Conservation (phyloP, 1,140 invertebrate genomes). For the Lasioglossum albipes region DNA sequence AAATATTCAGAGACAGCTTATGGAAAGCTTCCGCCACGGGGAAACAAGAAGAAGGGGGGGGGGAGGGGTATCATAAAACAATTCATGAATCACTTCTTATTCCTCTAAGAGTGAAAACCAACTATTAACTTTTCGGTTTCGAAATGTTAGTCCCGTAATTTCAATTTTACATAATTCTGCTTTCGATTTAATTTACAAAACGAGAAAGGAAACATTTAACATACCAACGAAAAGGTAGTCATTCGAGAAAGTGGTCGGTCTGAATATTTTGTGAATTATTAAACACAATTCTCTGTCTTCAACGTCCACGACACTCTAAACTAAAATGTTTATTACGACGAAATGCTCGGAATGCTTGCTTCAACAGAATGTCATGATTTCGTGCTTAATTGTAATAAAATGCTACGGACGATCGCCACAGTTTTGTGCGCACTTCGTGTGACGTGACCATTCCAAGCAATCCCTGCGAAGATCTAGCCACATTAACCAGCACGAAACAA, state of each 20-base stretch:
- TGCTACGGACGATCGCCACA: not conserved
- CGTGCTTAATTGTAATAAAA: not conserved
- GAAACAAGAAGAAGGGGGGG: too few relatives aligned
- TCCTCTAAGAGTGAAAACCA: not conserved
- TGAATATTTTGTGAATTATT: too few relatives aligned
- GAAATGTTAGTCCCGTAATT: not conserved
- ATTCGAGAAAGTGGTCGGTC: too few relatives aligned
- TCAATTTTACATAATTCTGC: too few relatives aligned
- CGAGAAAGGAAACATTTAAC: too few relatives aligned
- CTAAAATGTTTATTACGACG: not conserved
- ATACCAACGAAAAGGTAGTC: too few relatives aligned
- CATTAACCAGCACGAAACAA: not conserved
- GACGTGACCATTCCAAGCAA: not conserved
- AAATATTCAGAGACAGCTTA: slow-evolving; percentile 1
- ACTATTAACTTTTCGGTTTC: not conserved
- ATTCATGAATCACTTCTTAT: slow-evolving; percentile 2
- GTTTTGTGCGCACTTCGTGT: not conserved
- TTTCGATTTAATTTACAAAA: too few relatives aligned
- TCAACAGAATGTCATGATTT: not conserved
- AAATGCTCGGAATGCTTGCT: not conserved
- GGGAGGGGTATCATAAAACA: not conserved
- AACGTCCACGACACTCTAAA: too few relatives aligned
- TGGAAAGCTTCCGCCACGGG: not conserved
- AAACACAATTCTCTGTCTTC: too few relatives aligned
- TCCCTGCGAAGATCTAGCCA: not conserved